phyloP scores from a whole-genome alignment of 2,113 vertebrate genomes.

The Elanoides forficatus region DNA sequence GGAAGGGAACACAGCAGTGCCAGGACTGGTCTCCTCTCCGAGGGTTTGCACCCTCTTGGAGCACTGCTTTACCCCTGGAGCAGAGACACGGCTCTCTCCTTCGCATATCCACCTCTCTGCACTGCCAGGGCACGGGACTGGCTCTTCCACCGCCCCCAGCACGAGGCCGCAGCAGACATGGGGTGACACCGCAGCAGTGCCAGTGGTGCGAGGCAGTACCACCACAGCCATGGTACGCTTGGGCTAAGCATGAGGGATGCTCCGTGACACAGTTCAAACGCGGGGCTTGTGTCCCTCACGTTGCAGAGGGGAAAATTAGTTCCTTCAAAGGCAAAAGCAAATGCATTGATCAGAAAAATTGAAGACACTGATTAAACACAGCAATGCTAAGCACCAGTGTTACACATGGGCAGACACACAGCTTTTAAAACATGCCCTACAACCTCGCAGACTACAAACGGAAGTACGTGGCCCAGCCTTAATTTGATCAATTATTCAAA shows the following conservation, averaged over 20 bases:
- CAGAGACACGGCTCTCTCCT: not conserved
- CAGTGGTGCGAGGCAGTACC: not conserved
- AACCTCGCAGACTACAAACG: not conserved
- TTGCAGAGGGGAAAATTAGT: not conserved
- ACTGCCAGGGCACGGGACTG: not conserved
- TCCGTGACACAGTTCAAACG: accelerated
- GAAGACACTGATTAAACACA: accelerated
- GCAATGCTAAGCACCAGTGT: not conserved
- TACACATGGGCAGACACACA: accelerated
- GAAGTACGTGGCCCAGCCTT: not conserved
- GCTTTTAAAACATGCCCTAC: not conserved
- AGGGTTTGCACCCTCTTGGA: not conserved
- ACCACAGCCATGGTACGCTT: not conserved
- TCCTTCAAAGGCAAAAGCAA: not conserved
- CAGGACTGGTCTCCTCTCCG: accelerated
- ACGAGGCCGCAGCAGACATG: not conserved
- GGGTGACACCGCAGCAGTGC: not conserved
- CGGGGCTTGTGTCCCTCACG: accelerated
- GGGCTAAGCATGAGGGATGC: accelerated
- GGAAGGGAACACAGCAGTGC: not conserved
- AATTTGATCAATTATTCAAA: not conserved
- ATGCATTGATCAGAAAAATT: accelerated
- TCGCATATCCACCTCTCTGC: not conserved
- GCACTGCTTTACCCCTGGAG: not conserved
- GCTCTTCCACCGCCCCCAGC: not conserved